These are phyloP conservation scores for Cyclopterus lumpus DNA, from an alignment of 2,797 vertebrate genomes.

Conservation along the genomic window DNA sequence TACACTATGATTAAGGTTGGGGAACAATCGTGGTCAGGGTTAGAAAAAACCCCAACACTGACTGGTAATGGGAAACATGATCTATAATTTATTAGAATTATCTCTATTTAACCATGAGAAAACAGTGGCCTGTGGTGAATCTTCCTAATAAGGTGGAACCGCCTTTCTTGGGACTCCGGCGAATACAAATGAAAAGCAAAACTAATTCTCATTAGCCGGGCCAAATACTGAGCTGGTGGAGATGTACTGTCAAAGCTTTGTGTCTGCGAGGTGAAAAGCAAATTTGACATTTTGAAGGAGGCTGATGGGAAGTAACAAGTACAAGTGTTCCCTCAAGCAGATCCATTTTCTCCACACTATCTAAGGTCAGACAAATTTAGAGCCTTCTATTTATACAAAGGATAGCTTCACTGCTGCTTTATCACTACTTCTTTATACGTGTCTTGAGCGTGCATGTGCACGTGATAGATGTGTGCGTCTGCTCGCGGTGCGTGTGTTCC, in stretches of 20 bases:
- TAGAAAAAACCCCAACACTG: neutral
- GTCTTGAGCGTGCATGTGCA: neutral
- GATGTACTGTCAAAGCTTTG: constrained; percentile 22
- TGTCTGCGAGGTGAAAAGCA: constrained; percentile 60
- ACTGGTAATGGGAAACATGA: neutral
- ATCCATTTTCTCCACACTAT: constrained; percentile 47
- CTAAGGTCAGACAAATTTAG: constrained; percentile 73
- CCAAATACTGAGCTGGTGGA: constrained; percentile 37
- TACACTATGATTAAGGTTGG: neutral
- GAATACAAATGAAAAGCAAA: constrained; percentile 58
- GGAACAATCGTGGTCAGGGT: neutral
- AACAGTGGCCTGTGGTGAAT: constrained; percentile 25
- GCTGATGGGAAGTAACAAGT: constrained; percentile 66
- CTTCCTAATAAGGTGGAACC: constrained; percentile 32
- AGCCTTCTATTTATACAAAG: constrained; percentile 46
- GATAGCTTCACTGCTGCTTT: constrained; percentile 18
- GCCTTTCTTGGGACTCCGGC: constrained; percentile 25
- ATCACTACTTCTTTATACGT: constrained; percentile 8
- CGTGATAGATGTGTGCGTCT: neutral
- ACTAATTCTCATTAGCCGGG: constrained; percentile 57
- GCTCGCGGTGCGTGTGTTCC: neutral
- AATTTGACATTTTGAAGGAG: constrained; percentile 73
- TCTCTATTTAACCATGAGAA: neutral
- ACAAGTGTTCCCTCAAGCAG: constrained; percentile 68
- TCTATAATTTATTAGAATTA: constrained; percentile 1